These are phyloP conservation scores for Antennarius maculatus DNA, from an alignment of 2,797 vertebrate species.

Conservation along the genomic window DNA sequence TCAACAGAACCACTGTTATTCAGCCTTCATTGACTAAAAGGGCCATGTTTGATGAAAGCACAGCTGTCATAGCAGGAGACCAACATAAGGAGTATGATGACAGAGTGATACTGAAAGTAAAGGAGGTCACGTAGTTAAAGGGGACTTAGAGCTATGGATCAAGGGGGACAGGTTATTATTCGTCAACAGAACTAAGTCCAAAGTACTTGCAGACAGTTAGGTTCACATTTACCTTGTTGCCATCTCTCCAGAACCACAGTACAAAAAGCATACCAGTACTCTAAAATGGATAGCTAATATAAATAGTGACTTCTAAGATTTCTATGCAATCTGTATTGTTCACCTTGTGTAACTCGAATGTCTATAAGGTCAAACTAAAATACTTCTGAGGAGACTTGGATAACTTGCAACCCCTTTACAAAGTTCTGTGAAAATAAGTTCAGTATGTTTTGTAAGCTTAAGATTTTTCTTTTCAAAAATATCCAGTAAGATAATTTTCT, in stretches of 20 bases:
- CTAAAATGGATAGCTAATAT: not conserved
- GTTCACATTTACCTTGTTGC: constrained; percentile 56
- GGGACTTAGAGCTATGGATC: constrained; percentile 65
- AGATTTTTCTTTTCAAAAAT: no score
- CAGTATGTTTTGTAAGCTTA: no score
- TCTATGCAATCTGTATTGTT: no score
- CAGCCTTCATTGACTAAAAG: constrained; percentile 58
- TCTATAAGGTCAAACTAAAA: no score
- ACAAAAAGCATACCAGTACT: constrained; percentile 55
- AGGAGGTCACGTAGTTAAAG: constrained; percentile 64
- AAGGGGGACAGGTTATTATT: constrained; percentile 69
- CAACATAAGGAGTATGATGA: constrained; percentile 69
- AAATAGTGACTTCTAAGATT: no score
- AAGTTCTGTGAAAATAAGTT: no score
- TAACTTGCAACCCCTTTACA: not conserved
- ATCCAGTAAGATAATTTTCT: no score
- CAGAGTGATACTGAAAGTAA: constrained; percentile 69
- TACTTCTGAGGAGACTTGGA: no score
- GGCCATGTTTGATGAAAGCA: constrained; percentile 69
- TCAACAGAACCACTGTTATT: constrained; percentile 54
- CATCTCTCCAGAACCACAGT: constrained; percentile 32
- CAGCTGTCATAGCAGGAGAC: constrained; percentile 70
- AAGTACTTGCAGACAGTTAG: constrained; percentile 58
- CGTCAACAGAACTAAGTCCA: constrained; percentile 70
- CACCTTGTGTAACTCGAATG: no score